Base-by-base conservation (phyloP, 2,888 invertebrate genomes). In the Carterocephalus palaemon region DNA sequence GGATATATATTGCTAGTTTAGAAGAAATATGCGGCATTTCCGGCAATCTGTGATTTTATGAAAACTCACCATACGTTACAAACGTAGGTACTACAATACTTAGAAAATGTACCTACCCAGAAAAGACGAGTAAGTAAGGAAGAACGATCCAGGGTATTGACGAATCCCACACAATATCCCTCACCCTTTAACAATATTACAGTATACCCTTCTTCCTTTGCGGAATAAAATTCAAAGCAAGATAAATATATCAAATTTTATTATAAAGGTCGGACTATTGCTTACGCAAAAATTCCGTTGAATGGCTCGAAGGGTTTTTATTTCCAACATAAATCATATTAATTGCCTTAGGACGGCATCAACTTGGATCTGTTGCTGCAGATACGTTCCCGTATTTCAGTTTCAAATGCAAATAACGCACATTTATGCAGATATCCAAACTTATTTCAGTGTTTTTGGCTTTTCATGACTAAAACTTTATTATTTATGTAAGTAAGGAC, bases 241-340 rank as follows among this genome's bases (percentile, higher is more conserved):
- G 31, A 46, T 46, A 32, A 17, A 46, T 46, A 19, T 4, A 46
- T 46, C 38, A 38, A 38, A 33, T 46, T 46, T 46, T 46, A 46
- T 46, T 46, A 26, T 45, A 17, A 45, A 26, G 38, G 49, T 46
- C 26, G 31, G 41, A 39, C 49, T 40, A 77, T 75, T 70, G 71
- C 75, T 59, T 64, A 69, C 64, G 70, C 73, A 78, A 76, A 79
- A 78, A 80, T 74, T 65, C 75, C 64, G 62, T 64, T 67, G 70
- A 82, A 79, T 71, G 67, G 75, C 68, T 70, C 71, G 70, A 73
- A 75, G 75, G 78, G 74, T 72, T 75, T 79, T 83, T 81, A 77
- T 80, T 75, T 76, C 71, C 60, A 56, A 66, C 70, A 75, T 82
- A 78, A 83, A 83, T 83, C 81, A 78, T 72, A 68, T 73, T 83